These are phyloP conservation scores for Erpetoichthys calabaricus DNA, from an alignment of 2,797 vertebrate genomes.

Conservation along the genomic window DNA sequence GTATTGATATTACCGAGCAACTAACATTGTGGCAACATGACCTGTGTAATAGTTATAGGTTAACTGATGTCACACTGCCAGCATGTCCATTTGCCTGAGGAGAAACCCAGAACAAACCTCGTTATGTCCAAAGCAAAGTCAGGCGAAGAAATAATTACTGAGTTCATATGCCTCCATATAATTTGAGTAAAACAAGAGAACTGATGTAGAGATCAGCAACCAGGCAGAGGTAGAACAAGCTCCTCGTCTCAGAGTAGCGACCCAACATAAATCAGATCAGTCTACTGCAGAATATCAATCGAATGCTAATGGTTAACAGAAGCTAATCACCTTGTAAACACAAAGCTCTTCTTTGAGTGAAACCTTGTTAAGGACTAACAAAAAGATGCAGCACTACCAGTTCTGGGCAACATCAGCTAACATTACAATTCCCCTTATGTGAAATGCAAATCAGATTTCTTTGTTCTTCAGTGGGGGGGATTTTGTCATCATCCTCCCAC, in stretches of 20 bases:
- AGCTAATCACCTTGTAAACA: slow-evolving; percentile 27
- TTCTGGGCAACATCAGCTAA: slow-evolving; percentile 20
- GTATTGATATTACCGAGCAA: slow-evolving; percentile 36
- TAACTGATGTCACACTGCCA: slow-evolving; percentile 64
- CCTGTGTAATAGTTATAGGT: slow-evolving; percentile 52
- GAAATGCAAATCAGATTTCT: slow-evolving; percentile 26
- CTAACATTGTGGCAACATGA: slow-evolving; percentile 59
- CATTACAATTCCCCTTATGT: slow-evolving; percentile 25
- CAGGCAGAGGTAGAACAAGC: slow-evolving; percentile 20
- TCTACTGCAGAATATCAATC: slow-evolving; percentile 17
- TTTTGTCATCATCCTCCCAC: too few relatives aligned
- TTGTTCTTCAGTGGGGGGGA: slow-evolving; percentile 28
- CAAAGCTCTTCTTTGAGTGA: slow-evolving; percentile 23
- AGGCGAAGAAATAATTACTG: slow-evolving; percentile 29
- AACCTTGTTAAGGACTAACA: slow-evolving; percentile 16
- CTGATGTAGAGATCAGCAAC: slow-evolving; percentile 15
- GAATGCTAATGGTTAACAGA: slow-evolving; percentile 19
- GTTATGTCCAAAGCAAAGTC: slow-evolving; percentile 42
- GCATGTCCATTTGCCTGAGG: slow-evolving; percentile 44
- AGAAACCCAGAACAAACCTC: slow-evolving; percentile 34
- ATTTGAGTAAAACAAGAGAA: slow-evolving; percentile 6
- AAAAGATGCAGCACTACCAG: slow-evolving; percentile 19
- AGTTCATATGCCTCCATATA: slow-evolving; percentile 24
- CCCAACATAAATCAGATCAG: slow-evolving; percentile 8
- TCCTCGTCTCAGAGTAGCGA: slow-evolving; percentile 9